These are phyloP conservation scores for Drosophila saltans DNA, from an alignment of 1,140 invertebrate genomes.

Conservation along the genomic window DNA sequence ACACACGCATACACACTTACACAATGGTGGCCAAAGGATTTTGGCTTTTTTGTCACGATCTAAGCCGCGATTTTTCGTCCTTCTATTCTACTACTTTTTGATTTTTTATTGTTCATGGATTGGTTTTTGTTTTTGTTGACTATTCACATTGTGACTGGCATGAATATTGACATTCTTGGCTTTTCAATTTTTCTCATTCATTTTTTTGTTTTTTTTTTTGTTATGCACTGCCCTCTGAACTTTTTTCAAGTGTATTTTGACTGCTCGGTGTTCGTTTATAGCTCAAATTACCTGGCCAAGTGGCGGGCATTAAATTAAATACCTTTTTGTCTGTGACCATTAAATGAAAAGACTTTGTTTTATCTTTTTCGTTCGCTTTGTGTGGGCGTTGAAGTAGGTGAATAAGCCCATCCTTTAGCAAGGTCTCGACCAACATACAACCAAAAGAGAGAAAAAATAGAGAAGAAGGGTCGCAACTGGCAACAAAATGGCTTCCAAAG, in stretches of 20 bases:
- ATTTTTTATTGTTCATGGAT: conserved; percentile 6
- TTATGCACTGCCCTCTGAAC: neutral
- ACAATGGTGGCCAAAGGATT: conserved; percentile 28
- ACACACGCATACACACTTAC: conserved; percentile 5
- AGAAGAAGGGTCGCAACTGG: conserved; percentile 27
- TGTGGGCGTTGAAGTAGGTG: neutral
- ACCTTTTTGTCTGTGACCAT: conserved; percentile 74
- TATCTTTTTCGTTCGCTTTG: neutral
- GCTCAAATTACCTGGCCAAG: conserved; percentile 75
- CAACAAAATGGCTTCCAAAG: conserved; percentile 59
- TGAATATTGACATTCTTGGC: conserved; percentile 69
- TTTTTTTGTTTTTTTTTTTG: conserved; percentile 25
- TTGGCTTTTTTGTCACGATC: conserved; percentile 75
- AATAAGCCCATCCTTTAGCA: neutral
- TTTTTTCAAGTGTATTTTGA: conserved; percentile 29
- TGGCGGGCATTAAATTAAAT: conserved; percentile 76
- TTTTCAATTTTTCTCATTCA: conserved; percentile 48
- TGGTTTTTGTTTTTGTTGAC: conserved; percentile 40
- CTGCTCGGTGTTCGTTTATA: conserved; percentile 44
- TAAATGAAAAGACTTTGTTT: conserved; percentile 56
- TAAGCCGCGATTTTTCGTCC: conserved; percentile 55
- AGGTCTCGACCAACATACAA: conserved; percentile 16
- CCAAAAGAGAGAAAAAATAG: conserved; percentile 22
- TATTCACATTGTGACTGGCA: conserved; percentile 60
- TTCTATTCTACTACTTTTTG: neutral